Conservation (phyloP, 2,797 vertebrate species). For the Sebastes itinus region DNA sequence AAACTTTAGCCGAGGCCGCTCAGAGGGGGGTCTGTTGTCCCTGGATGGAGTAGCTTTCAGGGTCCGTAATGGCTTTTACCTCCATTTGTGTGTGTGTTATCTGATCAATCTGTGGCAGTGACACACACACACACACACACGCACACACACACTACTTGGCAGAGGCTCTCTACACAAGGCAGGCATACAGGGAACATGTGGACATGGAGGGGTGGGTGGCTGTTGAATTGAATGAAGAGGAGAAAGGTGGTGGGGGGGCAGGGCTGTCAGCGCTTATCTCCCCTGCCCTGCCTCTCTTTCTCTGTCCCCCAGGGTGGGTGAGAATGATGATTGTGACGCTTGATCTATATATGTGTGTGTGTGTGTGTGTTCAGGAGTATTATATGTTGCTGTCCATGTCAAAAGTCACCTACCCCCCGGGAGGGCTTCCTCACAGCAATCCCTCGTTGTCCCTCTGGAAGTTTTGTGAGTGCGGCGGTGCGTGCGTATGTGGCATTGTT, state of each 20-base stretch:
- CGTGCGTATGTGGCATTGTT: constrained; percentile 47
- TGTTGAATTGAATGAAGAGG: constrained; percentile 36
- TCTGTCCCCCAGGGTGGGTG: constrained; percentile 49
- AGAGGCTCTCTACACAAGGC: constrained; percentile 28
- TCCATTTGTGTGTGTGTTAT: constrained; percentile 40
- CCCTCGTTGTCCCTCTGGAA: constrained; percentile 61
- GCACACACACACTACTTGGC: constrained; percentile 28
- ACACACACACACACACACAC: background rate
- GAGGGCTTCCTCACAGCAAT: constrained; percentile 53
- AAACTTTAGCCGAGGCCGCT: constrained; percentile 67
- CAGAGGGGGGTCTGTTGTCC: constrained; percentile 67
- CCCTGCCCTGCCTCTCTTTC: constrained; percentile 47
- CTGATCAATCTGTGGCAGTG: constrained; percentile 61
- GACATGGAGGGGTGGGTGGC: constrained; percentile 30
- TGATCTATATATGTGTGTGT: constrained; percentile 34
- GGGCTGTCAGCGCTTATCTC: constrained; percentile 64
- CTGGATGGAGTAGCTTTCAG: constrained; percentile 65
- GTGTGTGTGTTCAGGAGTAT: constrained; percentile 37
- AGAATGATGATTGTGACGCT: constrained; percentile 47
- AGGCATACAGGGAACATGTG: constrained; percentile 36
- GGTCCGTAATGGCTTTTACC: constrained; percentile 60
- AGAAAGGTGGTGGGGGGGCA: constrained; percentile 31
- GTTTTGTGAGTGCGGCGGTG: constrained; percentile 43
- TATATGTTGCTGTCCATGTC: constrained; percentile 74
- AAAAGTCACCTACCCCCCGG: constrained; percentile 72